Base-by-base conservation (phyloP, 23 tunicate genomes). In the Styela plicata region DNA sequence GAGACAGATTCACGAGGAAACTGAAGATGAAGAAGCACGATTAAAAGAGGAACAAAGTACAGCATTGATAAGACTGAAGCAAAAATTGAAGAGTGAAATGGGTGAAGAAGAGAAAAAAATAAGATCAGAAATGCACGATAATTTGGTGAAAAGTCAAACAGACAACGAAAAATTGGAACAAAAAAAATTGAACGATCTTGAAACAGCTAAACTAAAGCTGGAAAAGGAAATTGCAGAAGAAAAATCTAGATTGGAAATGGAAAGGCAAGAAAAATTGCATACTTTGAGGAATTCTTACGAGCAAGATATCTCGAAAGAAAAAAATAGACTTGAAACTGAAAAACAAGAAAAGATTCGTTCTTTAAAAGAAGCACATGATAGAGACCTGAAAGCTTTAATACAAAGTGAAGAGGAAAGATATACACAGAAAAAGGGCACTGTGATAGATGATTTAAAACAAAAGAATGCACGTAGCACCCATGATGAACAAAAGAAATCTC, bases 11-110 rank as follows among this genome's bases (percentile, higher is more conserved):
- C 64, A 21, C 29, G 74, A 74, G 62, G 87, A 89, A 37, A 21
- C 73, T 19, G 85, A 90, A 36, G 86, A 32, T 16, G 80, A 90
- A 63, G 83, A 84, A 73, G 70, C 83, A 36, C 64, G 27, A 28
- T 32, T 85, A 37, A 81, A 77, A 76, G 65, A 76, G 1, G 85
- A 86, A 44, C 83, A 86, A 26, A 21, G 44, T 25, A 78, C 83
- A 13, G 64, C 67, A 27, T 53, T 89, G 57, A 36, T 33, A 3
- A 69, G 87, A 64, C 30, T 79, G 30, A 80, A 80, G 37, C 67
- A 63, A 36, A 79, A 82, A 2, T 31, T 86, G 2, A 78, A 86
- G 36, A 86, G 88, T 25, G 85, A 91, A 26, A 73, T 78, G 34
- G 97, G 78, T 16, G 32, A 44, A 34, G 89, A 91, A 78, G 73